These are phyloP conservation scores for Ecliptopera silaceata DNA, from an alignment of 2,888 invertebrate species.

Conservation along the genomic window DNA sequence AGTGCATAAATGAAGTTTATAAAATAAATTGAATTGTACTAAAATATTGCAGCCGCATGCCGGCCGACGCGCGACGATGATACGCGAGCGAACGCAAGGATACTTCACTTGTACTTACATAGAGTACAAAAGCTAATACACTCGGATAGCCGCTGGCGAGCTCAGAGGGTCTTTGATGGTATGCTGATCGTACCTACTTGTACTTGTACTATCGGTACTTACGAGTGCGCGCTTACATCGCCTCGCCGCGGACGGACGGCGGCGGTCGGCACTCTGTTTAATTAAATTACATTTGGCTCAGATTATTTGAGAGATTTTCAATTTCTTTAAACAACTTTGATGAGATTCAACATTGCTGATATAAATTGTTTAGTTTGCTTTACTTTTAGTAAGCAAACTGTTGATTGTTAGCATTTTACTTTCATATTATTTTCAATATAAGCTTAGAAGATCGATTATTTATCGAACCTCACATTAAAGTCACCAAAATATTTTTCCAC, in stretches of 20 bases:
- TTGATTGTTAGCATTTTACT: constrained; percentile 7
- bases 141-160: background rate
- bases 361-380: constrained; percentile 18
- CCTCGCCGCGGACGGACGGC: too few species aligned
- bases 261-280: constrained; percentile 2
- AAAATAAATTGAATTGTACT: too few species aligned
- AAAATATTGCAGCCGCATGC: too few species aligned
- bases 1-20: too few species aligned
- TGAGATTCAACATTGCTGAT: background rate
- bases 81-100: too few species aligned
- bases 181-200: constrained; percentile 4
- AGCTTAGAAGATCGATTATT: too few species aligned
- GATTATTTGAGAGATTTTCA: background rate
- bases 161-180: constrained; percentile 12
- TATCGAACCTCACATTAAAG: too few species aligned
- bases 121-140: constrained; percentile 7
- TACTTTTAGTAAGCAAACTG: constrained; percentile 2
- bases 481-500: too few species aligned
- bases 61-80: too few species aligned
- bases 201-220: background rate
- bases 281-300: constrained; percentile 21
- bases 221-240: too few species aligned
- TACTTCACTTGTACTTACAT: background rate
- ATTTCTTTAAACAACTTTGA: background rate
- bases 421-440: too few species aligned